Evolutionary conservation across 2,797 vertebrate species (phyloP), one percentile per base, ranked within the genome.

Genomic region (Dendrocincla fuliginosa): DNA sequence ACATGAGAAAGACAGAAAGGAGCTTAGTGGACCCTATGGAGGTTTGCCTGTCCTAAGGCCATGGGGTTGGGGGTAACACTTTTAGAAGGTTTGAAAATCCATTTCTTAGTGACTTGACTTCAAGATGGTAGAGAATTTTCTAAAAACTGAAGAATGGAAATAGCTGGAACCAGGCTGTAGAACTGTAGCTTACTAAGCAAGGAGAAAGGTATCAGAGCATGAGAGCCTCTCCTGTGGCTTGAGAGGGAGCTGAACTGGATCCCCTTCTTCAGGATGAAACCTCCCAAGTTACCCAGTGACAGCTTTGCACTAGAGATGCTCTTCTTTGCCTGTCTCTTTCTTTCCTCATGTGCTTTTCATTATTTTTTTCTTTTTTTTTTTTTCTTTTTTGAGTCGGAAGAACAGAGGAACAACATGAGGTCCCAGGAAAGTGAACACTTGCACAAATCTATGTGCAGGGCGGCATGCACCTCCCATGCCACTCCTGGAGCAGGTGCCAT

Each of bases 401-500:
- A 49, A 37, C 22, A 33, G 25, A 57, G 74, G 17, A 67, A 16
- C n/a, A 50, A 5, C 7, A 19, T 0, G 0, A 69, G 17, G 25
- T 71, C n/a, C 11, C 5, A 61, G 61, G 47, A 11, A 76, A 63
- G 20, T 27, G 35, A 87, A 55, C 10, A 13, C 11, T 79, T 55
- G 20, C 24, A 27, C 37, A 76, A 35, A 39, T 50, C 39, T 28
- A 1, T 18, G 12, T 70, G 64, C 22, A 39, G 27, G 84, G 27
- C 0, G 0, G 35, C 13, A 32, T n/a, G n/a, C n/a, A n/a, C 33
- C 39, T 76, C 12, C 22, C 1, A 5, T 55, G 37, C 33, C 1
- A 0, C 44, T 42, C 23, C 46, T 1, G 8, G 41, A 70, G 28
- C 35, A 52, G 20, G 11, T 49, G 65, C 55, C 76, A 81, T 74